A percentile compares a stretch with the other conserved stretches of the same genome.
phyloP scores from a whole-genome alignment of 2,797 vertebrate genomes.

The Lophotriccus pileatus region DNA sequence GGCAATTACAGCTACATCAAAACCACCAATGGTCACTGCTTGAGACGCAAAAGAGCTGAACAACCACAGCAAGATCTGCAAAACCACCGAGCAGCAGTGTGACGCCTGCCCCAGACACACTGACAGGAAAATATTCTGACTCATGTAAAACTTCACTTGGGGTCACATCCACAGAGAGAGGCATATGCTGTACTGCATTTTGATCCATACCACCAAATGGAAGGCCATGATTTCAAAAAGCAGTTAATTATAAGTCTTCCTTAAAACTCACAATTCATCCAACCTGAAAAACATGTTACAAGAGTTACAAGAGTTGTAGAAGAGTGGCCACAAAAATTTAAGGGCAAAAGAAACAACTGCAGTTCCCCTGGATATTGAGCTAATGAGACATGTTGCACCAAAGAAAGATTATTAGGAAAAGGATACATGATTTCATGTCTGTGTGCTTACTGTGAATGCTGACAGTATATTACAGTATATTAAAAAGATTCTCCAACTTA shows the following conservation, averaged over 20 bases:
- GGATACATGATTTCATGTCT: neutral
- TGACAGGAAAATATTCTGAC: neutral
- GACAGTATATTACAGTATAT: neutral
- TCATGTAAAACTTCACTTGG: neutral
- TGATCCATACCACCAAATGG: fast-evolving
- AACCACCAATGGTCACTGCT: neutral
- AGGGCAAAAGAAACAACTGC: neutral
- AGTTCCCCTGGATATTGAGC: neutral
- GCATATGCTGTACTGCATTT: fast-evolving
- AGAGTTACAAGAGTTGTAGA: neutral
- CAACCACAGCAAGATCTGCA: neutral
- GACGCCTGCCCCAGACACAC: neutral
- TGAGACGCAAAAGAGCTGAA: neutral
- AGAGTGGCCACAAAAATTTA: neutral
- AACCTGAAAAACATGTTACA: neutral
- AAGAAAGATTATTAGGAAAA: neutral
- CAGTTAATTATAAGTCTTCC: neutral
- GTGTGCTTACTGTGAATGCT: neutral
- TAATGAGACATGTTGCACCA: neutral
- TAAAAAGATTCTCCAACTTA: neutral
- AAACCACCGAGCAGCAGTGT: fast-evolving
- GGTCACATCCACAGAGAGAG: neutral
- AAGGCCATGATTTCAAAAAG: neutral
- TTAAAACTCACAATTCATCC: neutral
- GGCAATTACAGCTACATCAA: neutral